A percentile compares a stretch with the other conserved stretches of the same genome.
These are phyloP conservation scores for Falco novaeseelandiae DNA, from an alignment of 2,797 vertebrate species.

Conservation along the genomic window DNA sequence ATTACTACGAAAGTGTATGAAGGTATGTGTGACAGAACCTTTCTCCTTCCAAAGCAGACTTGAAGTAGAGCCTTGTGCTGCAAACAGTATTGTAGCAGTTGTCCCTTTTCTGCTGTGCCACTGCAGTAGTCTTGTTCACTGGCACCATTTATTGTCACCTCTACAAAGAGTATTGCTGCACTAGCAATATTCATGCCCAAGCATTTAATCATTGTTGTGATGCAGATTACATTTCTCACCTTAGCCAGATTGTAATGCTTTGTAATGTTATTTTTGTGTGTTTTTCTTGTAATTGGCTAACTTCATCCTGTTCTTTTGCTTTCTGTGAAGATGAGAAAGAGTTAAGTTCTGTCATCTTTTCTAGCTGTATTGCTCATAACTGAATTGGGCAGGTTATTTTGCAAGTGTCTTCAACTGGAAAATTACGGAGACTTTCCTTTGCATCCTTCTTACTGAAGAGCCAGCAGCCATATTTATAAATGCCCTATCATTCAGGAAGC, in stretches of 20 bases:
- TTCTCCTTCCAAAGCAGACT: background rate
- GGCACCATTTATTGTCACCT: background rate
- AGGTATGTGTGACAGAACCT: background rate
- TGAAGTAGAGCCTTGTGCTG: background rate
- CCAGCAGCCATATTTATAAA: background rate
- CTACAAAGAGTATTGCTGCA: background rate
- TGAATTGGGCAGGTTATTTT: constrained; percentile 48
- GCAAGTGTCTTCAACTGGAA: constrained; percentile 51
- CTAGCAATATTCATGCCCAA: background rate
- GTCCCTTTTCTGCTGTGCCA: background rate
- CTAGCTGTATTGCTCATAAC: background rate
- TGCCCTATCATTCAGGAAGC: background rate
- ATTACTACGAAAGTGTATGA: background rate
- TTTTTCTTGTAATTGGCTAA: background rate
- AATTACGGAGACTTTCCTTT: constrained; percentile 43
- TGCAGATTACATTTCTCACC: background rate
- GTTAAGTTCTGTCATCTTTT: constrained; percentile 24
- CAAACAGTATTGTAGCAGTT: background rate
- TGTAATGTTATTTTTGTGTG: background rate
- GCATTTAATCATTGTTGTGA: background rate
- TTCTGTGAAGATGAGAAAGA: background rate
- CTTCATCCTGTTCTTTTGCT: background rate
- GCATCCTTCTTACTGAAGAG: background rate
- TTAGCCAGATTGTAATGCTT: background rate
- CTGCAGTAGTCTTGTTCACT: background rate